Base-by-base conservation (phyloP, 2,888 invertebrate genomes). In the Itoplectis maculator region DNA sequence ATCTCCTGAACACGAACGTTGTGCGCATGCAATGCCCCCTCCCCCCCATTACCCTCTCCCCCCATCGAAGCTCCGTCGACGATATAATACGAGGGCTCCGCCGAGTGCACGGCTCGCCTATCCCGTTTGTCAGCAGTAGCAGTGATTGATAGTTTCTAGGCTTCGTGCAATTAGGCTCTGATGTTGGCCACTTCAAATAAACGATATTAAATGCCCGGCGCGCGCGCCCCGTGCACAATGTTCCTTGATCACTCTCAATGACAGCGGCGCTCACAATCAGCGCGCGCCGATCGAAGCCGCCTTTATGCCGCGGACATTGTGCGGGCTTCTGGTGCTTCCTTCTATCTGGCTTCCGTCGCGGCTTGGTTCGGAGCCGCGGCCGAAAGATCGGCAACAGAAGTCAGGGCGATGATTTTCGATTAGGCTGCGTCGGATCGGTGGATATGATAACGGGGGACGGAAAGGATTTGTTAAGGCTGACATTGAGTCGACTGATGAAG, bases 161-260 rank as follows among this genome's bases (percentile, higher is more conserved):
- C 54, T 59, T 40, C 47, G 54, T 59, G 66, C 61, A 79, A 79
- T 79, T 79, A 66, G 68, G 59, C 20, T 15, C 40, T 56, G 56
- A 63, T 66, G 72, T 6, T 56, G 13, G 37, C 47, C 54, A 56
- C 47, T 72, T 59, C 63, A 66, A 73, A 79, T 65, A 73, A 54
- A 47, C 56, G 65, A 54, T 56, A 65, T 47, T 35, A 47, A 73
- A 79, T 79, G 54, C 49, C 54, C 68, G n/a, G n/a, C n/a, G n/a
- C n/a, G n/a, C n/a, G 29, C 29, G 72, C 18, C 15, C 49, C 20
- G 37, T 37, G 29, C 29, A 78, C 65, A 73, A 74, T 47, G 49
- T 42, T 73, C 45, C 54, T 65, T 70, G 49, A 77, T 77, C 65
- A 77, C 65, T 73, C 59, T 49, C 47, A 61, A 49, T 80, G 69